phyloP scores from a whole-genome alignment of 2,113 vertebrate species.

The Noturus placidus region DNA sequence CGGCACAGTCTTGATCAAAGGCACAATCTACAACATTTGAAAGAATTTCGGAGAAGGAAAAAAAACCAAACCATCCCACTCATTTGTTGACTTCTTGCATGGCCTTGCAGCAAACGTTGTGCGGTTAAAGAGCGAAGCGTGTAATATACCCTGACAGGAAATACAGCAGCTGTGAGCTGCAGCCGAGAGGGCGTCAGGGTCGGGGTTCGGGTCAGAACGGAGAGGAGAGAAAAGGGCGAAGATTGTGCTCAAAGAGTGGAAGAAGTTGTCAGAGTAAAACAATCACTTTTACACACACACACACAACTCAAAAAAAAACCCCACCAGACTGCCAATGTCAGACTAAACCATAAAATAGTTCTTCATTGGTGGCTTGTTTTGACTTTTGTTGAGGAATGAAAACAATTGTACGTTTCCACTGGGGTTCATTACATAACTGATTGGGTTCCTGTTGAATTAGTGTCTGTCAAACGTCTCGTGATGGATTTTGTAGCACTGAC shows the following conservation, averaged over 20 bases:
- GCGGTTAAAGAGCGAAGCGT: conserved; percentile 27
- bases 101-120: conserved; percentile 4
- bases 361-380: background rate
- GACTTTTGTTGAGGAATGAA: background rate
- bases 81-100: conserved; percentile 37
- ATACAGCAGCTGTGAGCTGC: conserved; percentile 31
- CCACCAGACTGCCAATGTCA: conserved; percentile 6
- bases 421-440: conserved; percentile 19
- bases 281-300: background rate
- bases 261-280: conserved; percentile 16
- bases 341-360: background rate
- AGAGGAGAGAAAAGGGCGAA: conserved; percentile 1
- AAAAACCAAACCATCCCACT: background rate
- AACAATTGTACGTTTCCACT: background rate
- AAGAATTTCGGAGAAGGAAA: background rate
- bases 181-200: conserved; percentile 33
- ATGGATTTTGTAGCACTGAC: background rate
- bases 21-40: conserved; percentile 29
- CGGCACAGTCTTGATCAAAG: conserved; percentile 35
- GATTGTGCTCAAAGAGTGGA: conserved; percentile 13
- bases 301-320: background rate
- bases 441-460: conserved; percentile 11
- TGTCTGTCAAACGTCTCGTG: conserved; percentile 7
- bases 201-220: background rate
- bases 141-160: conserved; percentile 40